Evolutionary conservation across 2,113 vertebrate species (phyloP).

Genomic region (Tyto alba): DNA sequence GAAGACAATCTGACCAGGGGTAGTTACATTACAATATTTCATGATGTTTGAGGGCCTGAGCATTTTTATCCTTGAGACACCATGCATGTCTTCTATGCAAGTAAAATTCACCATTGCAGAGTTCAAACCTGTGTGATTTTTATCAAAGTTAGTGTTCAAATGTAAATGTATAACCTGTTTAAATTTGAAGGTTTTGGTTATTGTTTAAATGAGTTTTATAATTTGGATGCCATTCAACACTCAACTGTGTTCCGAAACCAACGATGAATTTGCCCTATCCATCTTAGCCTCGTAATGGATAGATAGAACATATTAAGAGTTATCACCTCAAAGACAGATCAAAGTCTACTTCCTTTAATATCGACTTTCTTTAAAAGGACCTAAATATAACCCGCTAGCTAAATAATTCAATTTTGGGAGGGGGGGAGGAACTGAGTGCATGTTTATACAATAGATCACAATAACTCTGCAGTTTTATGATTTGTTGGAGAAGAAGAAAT

Average conservation of each 20-base stretch:
- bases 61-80: neutral
- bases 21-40: neutral
- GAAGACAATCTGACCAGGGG: neutral
- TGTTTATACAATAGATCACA: slow-evolving; percentile 34
- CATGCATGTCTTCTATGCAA: neutral
- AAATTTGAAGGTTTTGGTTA: neutral
- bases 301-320: slow-evolving; percentile 56
- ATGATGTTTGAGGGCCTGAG: neutral
- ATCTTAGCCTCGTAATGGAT: slow-evolving; percentile 32
- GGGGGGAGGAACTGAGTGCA: neutral
- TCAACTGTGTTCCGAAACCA: neutral
- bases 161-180: neutral
- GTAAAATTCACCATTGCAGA: neutral
- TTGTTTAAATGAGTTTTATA: neutral
- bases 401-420: slow-evolving; percentile 52
- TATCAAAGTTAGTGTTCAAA: neutral
- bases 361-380: slow-evolving; percentile 65
- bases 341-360: slow-evolving; percentile 56
- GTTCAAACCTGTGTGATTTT: neutral
- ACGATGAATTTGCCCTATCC: neutral
- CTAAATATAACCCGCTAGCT: slow-evolving; percentile 50
- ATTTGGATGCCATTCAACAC: slow-evolving; percentile 30
- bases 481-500: neutral
- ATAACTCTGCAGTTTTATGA: neutral
- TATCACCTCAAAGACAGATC: slow-evolving; percentile 57